Evolutionary conservation across 30 jellyfish, hydroid and myxozoan genomes (phyloP).

Genomic region (Pseudorhiza aurosa): DNA sequence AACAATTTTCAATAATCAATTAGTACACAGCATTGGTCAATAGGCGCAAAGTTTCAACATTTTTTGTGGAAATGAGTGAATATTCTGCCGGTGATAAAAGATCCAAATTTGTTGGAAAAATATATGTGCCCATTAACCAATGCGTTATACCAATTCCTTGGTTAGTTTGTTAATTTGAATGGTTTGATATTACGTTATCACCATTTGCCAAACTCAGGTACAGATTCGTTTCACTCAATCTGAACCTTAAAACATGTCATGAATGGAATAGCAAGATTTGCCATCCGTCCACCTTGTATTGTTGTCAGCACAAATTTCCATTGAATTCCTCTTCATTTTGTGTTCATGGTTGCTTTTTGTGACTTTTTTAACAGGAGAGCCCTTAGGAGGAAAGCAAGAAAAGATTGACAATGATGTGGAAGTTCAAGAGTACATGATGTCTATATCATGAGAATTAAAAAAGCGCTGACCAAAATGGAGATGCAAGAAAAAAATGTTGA

Average conservation of each 20-base stretch:
- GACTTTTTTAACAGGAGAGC: conserved; percentile 7
- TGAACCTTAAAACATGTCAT: neutral
- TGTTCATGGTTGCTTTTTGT: neutral
- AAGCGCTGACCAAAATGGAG: neutral
- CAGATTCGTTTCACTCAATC: neutral
- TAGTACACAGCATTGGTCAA: too few relatives aligned
- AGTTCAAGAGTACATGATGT: neutral
- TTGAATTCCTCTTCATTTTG: neutral
- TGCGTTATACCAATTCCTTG: too few relatives aligned
- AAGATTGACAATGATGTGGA: neutral
- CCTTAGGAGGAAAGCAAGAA: conserved; percentile 16
- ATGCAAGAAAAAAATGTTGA: neutral
- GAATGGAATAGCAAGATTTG: neutral
- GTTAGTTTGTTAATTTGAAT: too few relatives aligned
- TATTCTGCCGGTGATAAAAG: too few relatives aligned
- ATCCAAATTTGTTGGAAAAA: too few relatives aligned
- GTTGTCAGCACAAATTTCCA: neutral
- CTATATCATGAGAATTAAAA: neutral
- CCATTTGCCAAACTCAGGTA: too few relatives aligned
- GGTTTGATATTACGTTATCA: too few relatives aligned
- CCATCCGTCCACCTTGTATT: neutral
- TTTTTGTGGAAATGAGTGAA: too few relatives aligned
- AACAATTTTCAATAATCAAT: too few relatives aligned
- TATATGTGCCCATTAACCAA: too few relatives aligned
- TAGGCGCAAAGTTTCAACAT: too few relatives aligned